phyloP scores from a whole-genome alignment of 1,140 invertebrate species.

The Hyposmocoma kahamanoa region DNA sequence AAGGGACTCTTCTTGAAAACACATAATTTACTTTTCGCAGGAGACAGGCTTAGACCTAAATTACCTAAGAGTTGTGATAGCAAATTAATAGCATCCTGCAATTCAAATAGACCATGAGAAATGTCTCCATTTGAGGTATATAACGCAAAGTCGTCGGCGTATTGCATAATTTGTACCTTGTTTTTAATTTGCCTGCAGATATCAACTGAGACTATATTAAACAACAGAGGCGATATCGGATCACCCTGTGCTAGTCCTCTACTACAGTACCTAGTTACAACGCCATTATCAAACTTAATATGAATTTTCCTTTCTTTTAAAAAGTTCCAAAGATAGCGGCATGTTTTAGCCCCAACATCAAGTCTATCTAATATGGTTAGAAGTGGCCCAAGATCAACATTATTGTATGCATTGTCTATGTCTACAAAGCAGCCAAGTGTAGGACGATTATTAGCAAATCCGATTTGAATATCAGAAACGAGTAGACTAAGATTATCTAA shows the following conservation, averaged over 20 bases:
- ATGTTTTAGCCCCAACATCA: background rate
- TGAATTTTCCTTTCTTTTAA: background rate
- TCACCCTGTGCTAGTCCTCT: background rate
- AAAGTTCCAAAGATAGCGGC: background rate
- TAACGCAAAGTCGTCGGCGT: slow-evolving; percentile 7
- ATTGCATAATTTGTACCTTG: slow-evolving; percentile 2
- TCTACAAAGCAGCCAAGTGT: background rate
- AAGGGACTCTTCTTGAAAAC: background rate
- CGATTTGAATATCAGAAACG: background rate
- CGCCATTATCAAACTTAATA: background rate
- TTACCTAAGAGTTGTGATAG: background rate
- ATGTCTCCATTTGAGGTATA: background rate
- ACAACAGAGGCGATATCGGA: slow-evolving; percentile 1
- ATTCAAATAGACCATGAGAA: background rate
- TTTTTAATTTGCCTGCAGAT: background rate
- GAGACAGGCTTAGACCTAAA: slow-evolving; percentile 1
- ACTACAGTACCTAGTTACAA: background rate
- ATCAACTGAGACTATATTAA: slow-evolving; percentile 5
- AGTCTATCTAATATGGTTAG: background rate
- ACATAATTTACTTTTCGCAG: background rate
- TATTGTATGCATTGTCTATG: background rate
- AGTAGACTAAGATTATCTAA: background rate
- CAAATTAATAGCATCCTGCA: background rate
- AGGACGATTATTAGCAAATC: background rate
- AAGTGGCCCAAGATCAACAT: background rate